Percentiles rank a stretch among this genome's conserved stretches.
Conservation (phyloP, 1,140 invertebrate species). For the Polypedilum pembai region DNA sequence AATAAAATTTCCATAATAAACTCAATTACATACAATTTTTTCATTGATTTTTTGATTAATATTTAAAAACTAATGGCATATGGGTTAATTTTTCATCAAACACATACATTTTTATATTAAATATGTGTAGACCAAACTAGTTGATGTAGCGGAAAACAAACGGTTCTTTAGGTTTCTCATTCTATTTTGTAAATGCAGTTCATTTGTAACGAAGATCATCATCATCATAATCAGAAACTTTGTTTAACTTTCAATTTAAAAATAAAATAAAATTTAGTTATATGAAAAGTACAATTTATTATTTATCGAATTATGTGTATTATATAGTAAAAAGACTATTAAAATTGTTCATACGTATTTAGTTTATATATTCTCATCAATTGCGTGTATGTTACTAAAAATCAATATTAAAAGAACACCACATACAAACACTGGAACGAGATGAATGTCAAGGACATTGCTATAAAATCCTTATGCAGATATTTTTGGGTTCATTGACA, state of each 20-base stretch:
- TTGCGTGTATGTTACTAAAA: background rate
- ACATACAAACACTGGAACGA: background rate
- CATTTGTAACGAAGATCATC: background rate
- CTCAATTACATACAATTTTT: too few species aligned
- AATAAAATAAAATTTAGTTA: too few species aligned
- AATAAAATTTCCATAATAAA: too few species aligned
- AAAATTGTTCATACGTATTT: too few species aligned
- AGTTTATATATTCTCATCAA: background rate
- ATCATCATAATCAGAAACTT: background rate
- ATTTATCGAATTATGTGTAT: too few species aligned
- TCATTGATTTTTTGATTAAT: too few species aligned
- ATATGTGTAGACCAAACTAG: background rate
- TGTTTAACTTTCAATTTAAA: too few species aligned
- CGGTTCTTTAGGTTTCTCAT: conserved; percentile 23
- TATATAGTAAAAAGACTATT: too few species aligned
- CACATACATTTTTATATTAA: too few species aligned
- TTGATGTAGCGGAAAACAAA: background rate
- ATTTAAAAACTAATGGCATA: too few species aligned
- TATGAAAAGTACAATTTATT: too few species aligned
- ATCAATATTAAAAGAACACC: background rate
- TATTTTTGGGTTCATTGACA: background rate
- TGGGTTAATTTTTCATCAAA: too few species aligned
- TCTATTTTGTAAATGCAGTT: background rate
- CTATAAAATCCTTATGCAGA: background rate
- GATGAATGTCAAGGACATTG: conserved; percentile 23